These are phyloP conservation scores for Lepidostoma basale DNA, from an alignment of 1,140 invertebrate genomes.

Conservation along the genomic window DNA sequence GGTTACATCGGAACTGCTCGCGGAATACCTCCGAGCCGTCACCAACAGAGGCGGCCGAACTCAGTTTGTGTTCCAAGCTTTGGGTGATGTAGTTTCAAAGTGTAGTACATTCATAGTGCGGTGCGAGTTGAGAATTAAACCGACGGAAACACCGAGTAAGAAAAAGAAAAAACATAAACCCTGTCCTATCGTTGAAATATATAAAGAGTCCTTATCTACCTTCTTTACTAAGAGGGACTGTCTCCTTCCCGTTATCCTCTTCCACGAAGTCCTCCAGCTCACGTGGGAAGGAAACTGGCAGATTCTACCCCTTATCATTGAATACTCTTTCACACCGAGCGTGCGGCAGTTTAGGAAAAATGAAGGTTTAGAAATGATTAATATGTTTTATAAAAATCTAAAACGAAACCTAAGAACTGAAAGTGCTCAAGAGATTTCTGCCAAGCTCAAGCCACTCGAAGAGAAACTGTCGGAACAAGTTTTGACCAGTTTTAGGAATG, in stretches of 20 bases:
- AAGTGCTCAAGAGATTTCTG: slow-evolving; percentile 20
- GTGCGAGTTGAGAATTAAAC: slow-evolving; percentile 61
- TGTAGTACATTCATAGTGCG: slow-evolving; percentile 70
- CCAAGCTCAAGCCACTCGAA: slow-evolving; percentile 33
- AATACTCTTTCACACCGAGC: slow-evolving; percentile 65
- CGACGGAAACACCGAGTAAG: slow-evolving; percentile 45
- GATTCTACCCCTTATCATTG: slow-evolving; percentile 61
- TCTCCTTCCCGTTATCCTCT: slow-evolving; percentile 66
- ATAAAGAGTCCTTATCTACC: slow-evolving; percentile 60
- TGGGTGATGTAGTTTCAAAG: slow-evolving; percentile 69
- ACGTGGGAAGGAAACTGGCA: slow-evolving; percentile 68
- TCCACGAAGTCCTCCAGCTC: slow-evolving; percentile 66
- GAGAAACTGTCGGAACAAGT: slow-evolving; percentile 25
- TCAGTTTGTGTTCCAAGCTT: slow-evolving; percentile 68
- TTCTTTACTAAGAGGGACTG: slow-evolving; percentile 70
- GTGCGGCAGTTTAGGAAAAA: slow-evolving; percentile 67
- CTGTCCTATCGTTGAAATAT: slow-evolving; percentile 57
- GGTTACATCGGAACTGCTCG: slow-evolving; percentile 64
- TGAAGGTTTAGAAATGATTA: slow-evolving; percentile 69
- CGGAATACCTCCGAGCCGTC: slow-evolving; percentile 63
- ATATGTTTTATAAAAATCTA: slow-evolving; percentile 65
- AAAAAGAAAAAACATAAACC: slow-evolving; percentile 52
- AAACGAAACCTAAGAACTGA: slow-evolving; percentile 48
- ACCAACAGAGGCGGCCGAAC: slow-evolving; percentile 69
- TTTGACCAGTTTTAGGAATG: slow-evolving; percentile 18